Evolutionary conservation across 2,797 vertebrate species (phyloP), one percentile per base, ranked within the genome.

Genomic region (Taeniopygia guttata): DNA sequence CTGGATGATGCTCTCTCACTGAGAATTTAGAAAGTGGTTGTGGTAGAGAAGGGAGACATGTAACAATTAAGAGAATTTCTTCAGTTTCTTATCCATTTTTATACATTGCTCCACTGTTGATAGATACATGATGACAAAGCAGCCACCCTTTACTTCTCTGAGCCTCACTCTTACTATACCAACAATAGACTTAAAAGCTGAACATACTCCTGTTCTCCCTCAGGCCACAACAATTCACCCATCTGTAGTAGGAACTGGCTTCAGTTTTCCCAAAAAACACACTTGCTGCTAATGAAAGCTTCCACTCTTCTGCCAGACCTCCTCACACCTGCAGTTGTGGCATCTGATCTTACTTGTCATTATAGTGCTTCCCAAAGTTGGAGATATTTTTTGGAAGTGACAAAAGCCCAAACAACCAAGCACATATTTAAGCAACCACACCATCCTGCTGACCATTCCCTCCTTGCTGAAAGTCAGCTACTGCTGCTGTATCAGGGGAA

Each of bases 381-480:
- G 13, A 74, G 16, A 67, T 1, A 0, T 77, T 38, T 73, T 70
- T 49, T 34, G 40, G n/a, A 84, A 73, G 48, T 11, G 48, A 45
- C 30, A 68, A 80, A 90, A 73, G 5, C 15, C 22, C 43, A 64
- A 10, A 5, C 40, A 63, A 38, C 10, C 32, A 66, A 19, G 4
- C 8, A n/a, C 9, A 36, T 7, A 7, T 5, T 9, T 10, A 26
- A 5, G 32, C 27, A 60, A 15, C 5, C 4, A 17, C 0, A 0
- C 19, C 46, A 75, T 56, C 27, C 38, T 26, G 25, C 27, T 58
- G n/a, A 82, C n/a, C n/a, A 9, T 34, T 30, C 26, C 15, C 40
- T 84, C n/a, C 42, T 60, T 56, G 23, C 3, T 49, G 59, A 48
- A 82, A 69, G 38, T 30, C 38, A 56, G 0, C 42, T 52, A 21